phyloP scores from a whole-genome alignment of 1,140 invertebrate species.

The Cotesia typhae region DNA sequence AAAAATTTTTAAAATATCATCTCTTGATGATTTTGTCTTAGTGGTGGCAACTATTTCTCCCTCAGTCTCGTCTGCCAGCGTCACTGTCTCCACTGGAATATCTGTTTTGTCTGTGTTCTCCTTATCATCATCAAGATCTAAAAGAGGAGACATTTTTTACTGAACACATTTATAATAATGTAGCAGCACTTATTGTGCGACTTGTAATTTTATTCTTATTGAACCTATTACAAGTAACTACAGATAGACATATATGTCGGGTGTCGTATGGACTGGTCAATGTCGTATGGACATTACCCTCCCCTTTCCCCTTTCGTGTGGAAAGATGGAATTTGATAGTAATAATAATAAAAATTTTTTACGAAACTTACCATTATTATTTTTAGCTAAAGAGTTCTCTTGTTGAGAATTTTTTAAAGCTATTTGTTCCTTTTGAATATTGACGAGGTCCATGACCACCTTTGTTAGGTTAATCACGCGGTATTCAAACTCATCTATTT shows the following conservation, averaged over 20 bases:
- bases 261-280: constrained; percentile 24
- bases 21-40: neutral
- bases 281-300: constrained; percentile 11
- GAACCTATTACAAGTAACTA: neutral
- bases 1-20: constrained; percentile 21
- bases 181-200: constrained; percentile 9
- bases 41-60: neutral
- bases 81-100: neutral
- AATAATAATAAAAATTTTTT: neutral
- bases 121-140: no score
- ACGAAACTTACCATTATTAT: neutral
- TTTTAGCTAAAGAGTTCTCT: neutral
- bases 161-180: no score
- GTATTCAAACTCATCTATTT: no score
- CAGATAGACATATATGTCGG: constrained; percentile 27
- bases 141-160: no score
- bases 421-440: neutral
- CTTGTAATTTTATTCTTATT: neutral
- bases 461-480: neutral
- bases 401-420: neutral
- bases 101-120: no score
- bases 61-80: neutral
- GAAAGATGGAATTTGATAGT: constrained; percentile 5
- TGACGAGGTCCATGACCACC: neutral
- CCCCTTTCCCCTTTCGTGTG: constrained; percentile 33